Conservation (phyloP, 2,113 vertebrate species). For the Lonchura striata region DNA sequence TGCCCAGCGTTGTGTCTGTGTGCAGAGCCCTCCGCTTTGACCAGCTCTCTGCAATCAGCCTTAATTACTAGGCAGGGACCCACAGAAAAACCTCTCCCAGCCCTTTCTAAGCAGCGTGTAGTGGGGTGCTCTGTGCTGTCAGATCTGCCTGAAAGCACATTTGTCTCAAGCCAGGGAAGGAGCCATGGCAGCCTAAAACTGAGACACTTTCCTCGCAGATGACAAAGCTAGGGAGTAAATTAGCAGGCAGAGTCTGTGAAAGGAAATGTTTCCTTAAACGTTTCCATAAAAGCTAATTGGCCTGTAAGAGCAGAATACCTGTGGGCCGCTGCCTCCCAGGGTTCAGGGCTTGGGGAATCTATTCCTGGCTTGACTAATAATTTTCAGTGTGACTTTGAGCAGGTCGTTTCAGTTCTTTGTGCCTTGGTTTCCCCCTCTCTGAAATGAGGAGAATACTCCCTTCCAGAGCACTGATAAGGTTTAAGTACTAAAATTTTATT, state of each 20-base stretch:
- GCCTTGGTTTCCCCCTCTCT: conserved; percentile 27
- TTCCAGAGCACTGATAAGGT: conserved; percentile 5
- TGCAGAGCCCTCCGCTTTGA: neutral
- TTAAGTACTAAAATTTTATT: conserved; percentile 60
- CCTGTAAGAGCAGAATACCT: conserved; percentile 28
- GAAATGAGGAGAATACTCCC: conserved; percentile 7
- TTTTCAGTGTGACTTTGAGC: conserved; percentile 41
- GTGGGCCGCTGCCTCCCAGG: neutral
- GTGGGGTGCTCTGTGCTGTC: neutral
- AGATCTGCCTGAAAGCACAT: neutral
- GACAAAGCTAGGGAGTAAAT: conserved; percentile 46
- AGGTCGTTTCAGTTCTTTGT: conserved; percentile 46
- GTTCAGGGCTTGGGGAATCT: neutral
- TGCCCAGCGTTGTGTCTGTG: fast-evolving
- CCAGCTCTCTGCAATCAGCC: neutral
- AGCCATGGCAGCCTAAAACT: neutral
- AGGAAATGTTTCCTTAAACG: conserved; percentile 53
- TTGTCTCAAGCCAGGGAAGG: neutral
- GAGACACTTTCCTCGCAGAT: neutral
- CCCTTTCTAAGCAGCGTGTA: neutral
- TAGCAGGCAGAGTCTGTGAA: conserved; percentile 44
- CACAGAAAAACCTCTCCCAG: neutral
- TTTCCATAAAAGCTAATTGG: conserved; percentile 60
- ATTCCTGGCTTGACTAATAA: conserved; percentile 15
- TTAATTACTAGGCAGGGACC: neutral